Conservation (phyloP, 2,797 vertebrate species). For the Dallia pectoralis region DNA sequence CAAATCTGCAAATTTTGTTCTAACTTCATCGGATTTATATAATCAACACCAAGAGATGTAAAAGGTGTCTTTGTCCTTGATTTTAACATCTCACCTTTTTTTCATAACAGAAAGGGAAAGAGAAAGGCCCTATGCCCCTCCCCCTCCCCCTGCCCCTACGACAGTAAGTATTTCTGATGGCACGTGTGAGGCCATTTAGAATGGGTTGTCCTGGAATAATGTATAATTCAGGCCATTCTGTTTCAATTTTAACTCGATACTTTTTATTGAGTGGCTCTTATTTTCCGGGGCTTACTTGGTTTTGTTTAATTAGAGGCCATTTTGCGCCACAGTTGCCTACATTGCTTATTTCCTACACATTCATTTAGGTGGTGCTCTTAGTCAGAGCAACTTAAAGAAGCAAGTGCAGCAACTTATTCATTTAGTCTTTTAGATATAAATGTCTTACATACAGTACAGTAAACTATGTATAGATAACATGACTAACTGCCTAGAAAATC, state of each 20-base stretch:
- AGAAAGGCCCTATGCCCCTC: slow-evolving; percentile 97
- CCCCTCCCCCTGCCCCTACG: slow-evolving; percentile 94
- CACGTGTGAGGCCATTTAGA: not conserved
- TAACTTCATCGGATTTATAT: not conserved
- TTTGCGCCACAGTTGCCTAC: not conserved
- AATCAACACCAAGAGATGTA: not conserved
- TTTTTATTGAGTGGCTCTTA: not conserved
- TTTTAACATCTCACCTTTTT: slow-evolving; percentile 34
- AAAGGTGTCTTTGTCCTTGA: not conserved
- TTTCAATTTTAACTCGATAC: not conserved
- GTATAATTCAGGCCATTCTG: not conserved
- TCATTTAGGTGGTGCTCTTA: no score
- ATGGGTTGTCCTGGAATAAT: not conserved
- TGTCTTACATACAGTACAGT: not conserved
- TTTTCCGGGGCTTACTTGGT: not conserved
- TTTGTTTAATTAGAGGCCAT: slow-evolving; percentile 4
- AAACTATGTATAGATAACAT: slow-evolving; percentile 9
- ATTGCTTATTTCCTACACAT: not conserved
- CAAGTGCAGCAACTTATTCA: no score
- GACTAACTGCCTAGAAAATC: slow-evolving; percentile 15
- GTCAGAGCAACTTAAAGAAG: no score
- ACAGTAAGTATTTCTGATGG: slow-evolving; percentile 85
- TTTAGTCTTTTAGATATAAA: not conserved
- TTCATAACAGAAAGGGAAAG: slow-evolving; percentile 84
- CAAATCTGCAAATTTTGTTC: not conserved